A percentile compares a stretch with the other conserved stretches of the same genome.
Evolutionary conservation across 2,797 vertebrate species (phyloP).

Genomic region (Pangasius krempfi): DNA sequence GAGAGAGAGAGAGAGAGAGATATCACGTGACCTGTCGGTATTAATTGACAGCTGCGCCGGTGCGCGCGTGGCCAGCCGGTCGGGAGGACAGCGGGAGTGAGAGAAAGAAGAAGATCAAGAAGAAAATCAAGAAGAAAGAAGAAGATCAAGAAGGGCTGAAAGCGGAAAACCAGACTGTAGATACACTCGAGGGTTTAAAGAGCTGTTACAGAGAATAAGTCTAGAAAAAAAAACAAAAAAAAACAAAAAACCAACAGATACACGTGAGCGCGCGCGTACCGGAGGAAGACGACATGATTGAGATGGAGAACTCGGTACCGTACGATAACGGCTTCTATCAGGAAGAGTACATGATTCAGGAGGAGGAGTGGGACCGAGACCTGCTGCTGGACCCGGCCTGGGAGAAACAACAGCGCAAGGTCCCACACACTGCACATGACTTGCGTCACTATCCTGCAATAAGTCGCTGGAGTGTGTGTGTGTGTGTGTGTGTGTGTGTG

Average conservation of each 20-base stretch:
- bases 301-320: conserved; percentile 86
- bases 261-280: background rate
- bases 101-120: background rate
- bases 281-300: conserved; percentile 70
- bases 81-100: conserved; percentile 66
- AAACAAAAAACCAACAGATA: background rate
- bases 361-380: conserved; percentile 98
- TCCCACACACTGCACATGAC: conserved; percentile 59
- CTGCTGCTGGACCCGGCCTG: conserved; percentile 96
- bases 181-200: background rate
- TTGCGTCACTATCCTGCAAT: background rate
- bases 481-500: too few species aligned
- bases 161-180: background rate
- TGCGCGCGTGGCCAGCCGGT: conserved; percentile 66
- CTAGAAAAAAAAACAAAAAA: background rate
- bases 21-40: conserved; percentile 74
- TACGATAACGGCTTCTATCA: conserved; percentile 88
- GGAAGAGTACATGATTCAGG: conserved; percentile 93
- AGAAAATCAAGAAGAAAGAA: background rate
- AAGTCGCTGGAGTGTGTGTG: background rate
- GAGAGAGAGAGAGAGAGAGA: background rate
- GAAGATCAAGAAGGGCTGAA: too few species aligned
- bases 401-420: conserved; percentile 99
- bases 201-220: background rate
- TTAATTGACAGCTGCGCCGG: conserved; percentile 64